Conservation (phyloP, 2,797 vertebrate genomes). For the Tachyglossus aculeatus region DNA sequence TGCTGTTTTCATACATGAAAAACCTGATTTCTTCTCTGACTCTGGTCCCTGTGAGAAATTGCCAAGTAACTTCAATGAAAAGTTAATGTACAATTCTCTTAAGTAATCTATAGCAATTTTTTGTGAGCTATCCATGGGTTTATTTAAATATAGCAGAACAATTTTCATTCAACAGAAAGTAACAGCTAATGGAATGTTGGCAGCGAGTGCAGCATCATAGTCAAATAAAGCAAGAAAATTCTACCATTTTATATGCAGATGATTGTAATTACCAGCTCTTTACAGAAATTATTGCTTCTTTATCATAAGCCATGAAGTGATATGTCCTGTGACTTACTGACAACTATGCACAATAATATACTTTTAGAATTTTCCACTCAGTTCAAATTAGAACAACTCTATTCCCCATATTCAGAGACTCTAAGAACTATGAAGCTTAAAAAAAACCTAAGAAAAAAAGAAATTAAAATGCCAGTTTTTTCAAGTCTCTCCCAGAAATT, state of each 20-base stretch:
- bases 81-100: not conserved
- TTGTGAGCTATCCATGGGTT: not conserved
- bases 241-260: not conserved
- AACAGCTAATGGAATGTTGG: not conserved
- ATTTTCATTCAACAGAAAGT: not conserved
- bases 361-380: not conserved
- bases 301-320: not conserved
- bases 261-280: not conserved
- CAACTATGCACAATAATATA: not conserved
- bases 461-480: too few species aligned
- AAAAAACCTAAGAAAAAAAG: too few species aligned
- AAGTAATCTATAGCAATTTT: not conserved
- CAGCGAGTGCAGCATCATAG: too few species aligned
- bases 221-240: not conserved
- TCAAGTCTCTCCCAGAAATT: too few species aligned
- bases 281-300: not conserved
- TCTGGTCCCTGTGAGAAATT: too few species aligned
- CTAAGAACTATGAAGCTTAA: too few species aligned
- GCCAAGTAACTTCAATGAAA: not conserved
- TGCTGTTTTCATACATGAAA: not conserved
- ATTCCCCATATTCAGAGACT: too few species aligned
- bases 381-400: too few species aligned
- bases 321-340: not conserved
- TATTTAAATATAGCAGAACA: constrained; percentile 5
- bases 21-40: not conserved